Percentiles rank a stretch among this genome's conserved stretches.
Conservation (phyloP, 2,113 vertebrate genomes). For the Pelecanus crispus region DNA sequence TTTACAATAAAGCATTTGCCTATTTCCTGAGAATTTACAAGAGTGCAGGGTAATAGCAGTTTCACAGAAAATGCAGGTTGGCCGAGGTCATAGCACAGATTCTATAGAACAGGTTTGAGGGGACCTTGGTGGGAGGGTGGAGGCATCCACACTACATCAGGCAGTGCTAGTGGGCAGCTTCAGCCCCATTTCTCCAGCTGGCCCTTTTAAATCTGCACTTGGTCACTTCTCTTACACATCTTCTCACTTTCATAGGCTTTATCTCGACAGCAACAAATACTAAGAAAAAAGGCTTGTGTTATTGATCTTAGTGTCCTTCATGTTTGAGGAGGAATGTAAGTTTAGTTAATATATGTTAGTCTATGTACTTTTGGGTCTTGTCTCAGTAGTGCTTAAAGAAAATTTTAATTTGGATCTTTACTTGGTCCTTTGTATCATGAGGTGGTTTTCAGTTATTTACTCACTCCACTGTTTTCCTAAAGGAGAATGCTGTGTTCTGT, state of each 20-base stretch:
- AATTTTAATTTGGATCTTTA: background rate
- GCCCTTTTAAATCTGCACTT: background rate
- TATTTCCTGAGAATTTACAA: background rate
- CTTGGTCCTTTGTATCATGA: background rate
- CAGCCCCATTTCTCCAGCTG: background rate
- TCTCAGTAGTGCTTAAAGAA: background rate
- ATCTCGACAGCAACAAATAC: background rate
- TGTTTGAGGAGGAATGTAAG: background rate
- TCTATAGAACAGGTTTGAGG: background rate
- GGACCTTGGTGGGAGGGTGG: background rate
- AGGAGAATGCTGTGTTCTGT: background rate
- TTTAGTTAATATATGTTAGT: background rate
- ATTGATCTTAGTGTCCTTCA: background rate
- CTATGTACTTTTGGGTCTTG: background rate
- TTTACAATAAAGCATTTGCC: background rate
- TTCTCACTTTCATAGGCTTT: background rate
- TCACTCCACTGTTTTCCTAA: background rate
- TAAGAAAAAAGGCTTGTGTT: background rate
- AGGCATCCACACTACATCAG: background rate
- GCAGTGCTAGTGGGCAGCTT: background rate
- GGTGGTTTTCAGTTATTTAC: background rate
- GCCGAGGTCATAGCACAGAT: background rate
- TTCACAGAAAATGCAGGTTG: background rate
- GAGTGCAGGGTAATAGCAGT: background rate
- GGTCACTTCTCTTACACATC: background rate